Percentiles rank a stretch among this genome's conserved stretches.
Conservation (phyloP, 64 coral and sea anemone species). For the Stichodactyla mertensii region DNA sequence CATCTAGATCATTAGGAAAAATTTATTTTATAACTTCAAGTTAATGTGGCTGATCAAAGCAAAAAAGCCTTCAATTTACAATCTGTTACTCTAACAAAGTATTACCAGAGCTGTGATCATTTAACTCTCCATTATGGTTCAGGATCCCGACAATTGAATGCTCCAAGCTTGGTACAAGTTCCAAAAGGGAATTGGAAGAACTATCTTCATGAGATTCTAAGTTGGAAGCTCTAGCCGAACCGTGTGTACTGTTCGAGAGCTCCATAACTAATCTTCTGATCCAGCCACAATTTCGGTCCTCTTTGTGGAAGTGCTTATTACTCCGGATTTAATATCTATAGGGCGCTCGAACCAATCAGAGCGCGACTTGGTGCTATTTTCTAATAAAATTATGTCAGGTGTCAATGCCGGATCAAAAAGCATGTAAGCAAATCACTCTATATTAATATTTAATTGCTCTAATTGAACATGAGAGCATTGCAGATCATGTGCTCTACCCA, state of each 20-base stretch:
- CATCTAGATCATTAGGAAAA: slow-evolving; percentile 96
- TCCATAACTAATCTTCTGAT: slow-evolving; percentile 99
- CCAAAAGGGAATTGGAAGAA: slow-evolving; percentile 69
- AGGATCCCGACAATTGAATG: slow-evolving; percentile 90
- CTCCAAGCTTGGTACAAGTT: slow-evolving; percentile 96
- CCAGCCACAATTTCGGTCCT: slow-evolving; percentile 88
- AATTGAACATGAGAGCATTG: slow-evolving; percentile 99
- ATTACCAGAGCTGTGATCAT: slow-evolving; percentile 84
- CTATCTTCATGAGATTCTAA: slow-evolving; percentile 80
- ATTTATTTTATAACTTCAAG: slow-evolving; percentile 90
- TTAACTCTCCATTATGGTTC: slow-evolving; percentile 82
- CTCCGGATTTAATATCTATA: slow-evolving; percentile 94
- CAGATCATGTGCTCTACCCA: slow-evolving; percentile 83
- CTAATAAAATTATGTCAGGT: slow-evolving; percentile 99
- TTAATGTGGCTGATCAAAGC: slow-evolving; percentile 94
- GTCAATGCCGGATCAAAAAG: slow-evolving; percentile 98
- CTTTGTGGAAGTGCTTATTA: slow-evolving; percentile 96
- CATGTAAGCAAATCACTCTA: slow-evolving; percentile 99
- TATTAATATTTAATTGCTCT: slow-evolving; percentile 99
- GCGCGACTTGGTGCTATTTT: slow-evolving; percentile 80
- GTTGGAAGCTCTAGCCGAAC: slow-evolving; percentile 53
- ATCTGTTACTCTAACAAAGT: slow-evolving; percentile 91
- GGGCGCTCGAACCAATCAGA: slow-evolving; percentile 61
- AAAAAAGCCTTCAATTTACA: slow-evolving; percentile 76
- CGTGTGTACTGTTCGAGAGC: slow-evolving; percentile 73